A percentile compares a stretch with the other conserved stretches of the same genome.
Evolutionary conservation across 2,888 invertebrate genomes (phyloP).

Genomic region (Ochropacha duplaris): DNA sequence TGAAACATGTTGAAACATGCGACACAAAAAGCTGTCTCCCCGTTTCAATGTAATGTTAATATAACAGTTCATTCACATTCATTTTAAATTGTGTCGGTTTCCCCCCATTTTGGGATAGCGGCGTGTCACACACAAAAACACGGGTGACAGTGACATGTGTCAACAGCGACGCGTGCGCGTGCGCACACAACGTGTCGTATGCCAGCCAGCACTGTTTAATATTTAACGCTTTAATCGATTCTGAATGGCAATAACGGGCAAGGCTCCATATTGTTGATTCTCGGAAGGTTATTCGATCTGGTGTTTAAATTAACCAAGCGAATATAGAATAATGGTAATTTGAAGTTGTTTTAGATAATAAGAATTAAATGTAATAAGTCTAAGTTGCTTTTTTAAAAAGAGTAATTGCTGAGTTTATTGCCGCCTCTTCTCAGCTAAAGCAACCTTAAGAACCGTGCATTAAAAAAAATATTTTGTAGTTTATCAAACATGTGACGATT

Average conservation of each 20-base stretch:
- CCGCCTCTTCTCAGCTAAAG: no score
- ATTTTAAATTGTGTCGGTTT: slow-evolving; percentile 29
- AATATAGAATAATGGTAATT: not conserved
- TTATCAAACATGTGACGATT: no score
- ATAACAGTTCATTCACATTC: slow-evolving; percentile 2
- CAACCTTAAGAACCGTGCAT: no score
- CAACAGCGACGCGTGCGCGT: slow-evolving; percentile 38
- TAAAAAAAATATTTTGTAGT: no score
- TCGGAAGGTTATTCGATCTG: not conserved
- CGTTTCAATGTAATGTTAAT: not conserved
- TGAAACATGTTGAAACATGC: not conserved
- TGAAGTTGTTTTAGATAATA: no score
- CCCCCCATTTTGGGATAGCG: slow-evolving; percentile 20
- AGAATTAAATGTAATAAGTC: no score
- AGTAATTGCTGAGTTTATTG: no score
- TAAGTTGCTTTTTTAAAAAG: no score
- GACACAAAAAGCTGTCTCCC: not conserved
- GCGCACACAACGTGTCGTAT: slow-evolving; percentile 25
- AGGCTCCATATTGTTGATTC: not conserved
- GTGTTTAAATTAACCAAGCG: not conserved
- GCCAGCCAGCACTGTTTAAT: slow-evolving; percentile 11
- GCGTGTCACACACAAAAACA: slow-evolving; percentile 45
- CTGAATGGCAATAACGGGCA: not conserved
- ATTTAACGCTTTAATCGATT: slow-evolving; percentile 16
- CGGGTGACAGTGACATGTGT: slow-evolving; percentile 17